Evolutionary conservation across 2,888 invertebrate species (phyloP).

Genomic region (Linhomoeus sp.): DNA sequence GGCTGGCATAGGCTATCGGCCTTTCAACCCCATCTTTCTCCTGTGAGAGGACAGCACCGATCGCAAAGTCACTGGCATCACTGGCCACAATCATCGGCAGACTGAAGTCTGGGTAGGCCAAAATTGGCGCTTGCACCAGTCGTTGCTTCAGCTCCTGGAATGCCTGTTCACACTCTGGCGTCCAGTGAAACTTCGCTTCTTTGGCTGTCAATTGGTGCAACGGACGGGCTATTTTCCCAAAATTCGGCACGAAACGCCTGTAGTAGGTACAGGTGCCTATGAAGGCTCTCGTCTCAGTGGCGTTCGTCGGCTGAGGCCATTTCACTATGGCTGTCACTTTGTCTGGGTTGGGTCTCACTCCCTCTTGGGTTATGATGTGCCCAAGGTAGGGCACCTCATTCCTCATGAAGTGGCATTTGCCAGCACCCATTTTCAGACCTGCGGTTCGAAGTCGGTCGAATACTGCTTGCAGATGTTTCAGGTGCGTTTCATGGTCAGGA

Average conservation of each 20-base stretch:
- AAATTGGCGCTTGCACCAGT: background rate
- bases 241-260: background rate
- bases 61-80: background rate
- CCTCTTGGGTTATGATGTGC: background rate
- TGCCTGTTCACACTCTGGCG: background rate
- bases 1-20: too few species aligned
- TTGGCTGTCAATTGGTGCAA: background rate
- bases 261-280: background rate
- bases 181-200: background rate
- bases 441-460: too few species aligned
- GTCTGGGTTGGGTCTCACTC: background rate
- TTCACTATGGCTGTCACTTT: background rate
- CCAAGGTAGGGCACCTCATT: slow-evolving; percentile 10
- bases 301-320: background rate
- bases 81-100: background rate
- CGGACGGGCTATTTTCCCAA: background rate
- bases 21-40: too few species aligned
- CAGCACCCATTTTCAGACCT: slow-evolving; percentile 29
- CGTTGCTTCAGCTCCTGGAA: background rate
- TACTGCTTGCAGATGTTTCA: too few species aligned
- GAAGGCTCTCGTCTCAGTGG: background rate
- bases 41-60: too few species aligned
- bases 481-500: too few species aligned
- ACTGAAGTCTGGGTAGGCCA: background rate
- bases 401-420: slow-evolving; percentile 10